phyloP scores from a whole-genome alignment of 2,797 vertebrate genomes.

The Hyperoplus immaculatus region DNA sequence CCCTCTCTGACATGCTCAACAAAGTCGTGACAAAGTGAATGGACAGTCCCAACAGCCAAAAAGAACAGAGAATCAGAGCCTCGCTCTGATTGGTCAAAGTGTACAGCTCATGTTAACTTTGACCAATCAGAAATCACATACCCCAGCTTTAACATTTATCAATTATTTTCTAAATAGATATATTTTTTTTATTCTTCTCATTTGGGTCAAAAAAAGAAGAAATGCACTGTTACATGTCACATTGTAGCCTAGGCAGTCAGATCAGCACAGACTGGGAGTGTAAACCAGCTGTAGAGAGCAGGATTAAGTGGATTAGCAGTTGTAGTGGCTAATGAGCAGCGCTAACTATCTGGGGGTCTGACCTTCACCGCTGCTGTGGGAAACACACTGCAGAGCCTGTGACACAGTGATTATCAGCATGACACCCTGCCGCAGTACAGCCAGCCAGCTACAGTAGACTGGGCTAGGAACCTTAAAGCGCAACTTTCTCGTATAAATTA shows the following conservation, averaged over 20 bases:
- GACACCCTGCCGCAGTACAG: background rate
- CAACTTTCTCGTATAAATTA: no score
- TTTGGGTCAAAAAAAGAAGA: background rate
- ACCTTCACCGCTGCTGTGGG: background rate
- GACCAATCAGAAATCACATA: no score
- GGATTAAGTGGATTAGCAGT: background rate
- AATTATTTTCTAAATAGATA: no score
- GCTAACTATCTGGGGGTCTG: background rate
- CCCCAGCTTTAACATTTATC: no score
- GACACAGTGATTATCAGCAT: background rate
- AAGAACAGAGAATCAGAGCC: no score
- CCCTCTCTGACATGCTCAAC: no score
- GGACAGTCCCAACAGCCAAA: no score
- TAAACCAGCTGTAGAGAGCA: constrained; percentile 12
- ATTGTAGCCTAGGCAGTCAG: background rate
- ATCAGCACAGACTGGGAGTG: background rate
- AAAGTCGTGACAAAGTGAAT: no score
- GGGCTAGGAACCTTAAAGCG: no score
- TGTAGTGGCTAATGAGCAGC: background rate
- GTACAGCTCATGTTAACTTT: no score
- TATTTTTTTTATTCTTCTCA: no score
- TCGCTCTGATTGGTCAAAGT: no score
- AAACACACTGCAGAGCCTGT: background rate
- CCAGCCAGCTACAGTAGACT: background rate
- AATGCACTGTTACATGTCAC: background rate